Evolutionary conservation across 2,113 vertebrate genomes (phyloP), one percentile per base, ranked within the genome.

Genomic region (Dipodomys merriami): DNA sequence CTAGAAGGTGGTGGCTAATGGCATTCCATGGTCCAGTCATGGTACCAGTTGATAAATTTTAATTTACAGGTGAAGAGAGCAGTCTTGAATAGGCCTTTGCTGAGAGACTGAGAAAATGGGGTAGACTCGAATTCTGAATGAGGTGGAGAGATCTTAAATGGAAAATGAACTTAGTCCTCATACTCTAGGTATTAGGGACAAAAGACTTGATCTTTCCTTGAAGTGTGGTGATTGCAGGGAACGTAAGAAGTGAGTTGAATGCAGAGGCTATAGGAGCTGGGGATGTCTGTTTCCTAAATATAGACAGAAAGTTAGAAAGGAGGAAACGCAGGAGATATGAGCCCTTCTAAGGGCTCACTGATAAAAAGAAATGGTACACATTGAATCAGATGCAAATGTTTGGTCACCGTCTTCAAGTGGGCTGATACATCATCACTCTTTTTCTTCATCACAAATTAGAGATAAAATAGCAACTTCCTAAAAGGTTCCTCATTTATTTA

Each of bases 341-440:
- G 15, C 16, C 25, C 0, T 25, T 27, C 2, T 9, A 18, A 62
- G 25, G 20, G 15, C 8, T 73, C 27, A 44, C 23, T 13, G 15
- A n/a, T 15, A 25, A 27, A 64, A 7, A 33, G 22, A 35, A 64
- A 25, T 7, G n/a, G 27, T 74, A 30, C 62, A 6, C 19, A 27
- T 1, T 10, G 6, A 10, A 27, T 15, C 6, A 2, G 6, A 12
- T 0, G 19, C 1, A 49, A 65, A 18, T 5, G 18, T 18, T 5
- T 4, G 39, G 6, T 64, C 13, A 33, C 1, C 15, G 12, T 44
- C n/a, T 33, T 18, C 8, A 13, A 57, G 39, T 16, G 39, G 39
- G 39, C 39, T 39, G 39, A 39, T 39, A 39, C 39, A 39, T 39
- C 39, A 39, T 39, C 39, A 39, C 39, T 39, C 39, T 39, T 39